These are phyloP conservation scores for Aradus depressus DNA, from an alignment of 2,888 invertebrate species.

Conservation along the genomic window DNA sequence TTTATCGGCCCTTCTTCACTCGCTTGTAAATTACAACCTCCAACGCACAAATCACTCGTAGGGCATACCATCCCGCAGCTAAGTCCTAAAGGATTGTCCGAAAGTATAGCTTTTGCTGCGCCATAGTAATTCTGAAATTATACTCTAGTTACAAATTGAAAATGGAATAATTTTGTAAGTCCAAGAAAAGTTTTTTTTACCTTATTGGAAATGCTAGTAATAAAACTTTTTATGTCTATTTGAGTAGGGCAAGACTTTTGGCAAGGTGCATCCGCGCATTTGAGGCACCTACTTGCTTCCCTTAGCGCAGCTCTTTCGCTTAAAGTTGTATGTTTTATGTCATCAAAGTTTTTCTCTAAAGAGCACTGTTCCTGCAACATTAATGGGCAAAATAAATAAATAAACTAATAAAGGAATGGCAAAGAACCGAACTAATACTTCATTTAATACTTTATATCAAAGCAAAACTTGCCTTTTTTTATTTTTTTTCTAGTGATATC, in stretches of 20 bases:
- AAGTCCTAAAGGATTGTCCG: conserved; percentile 91
- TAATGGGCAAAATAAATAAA: background rate
- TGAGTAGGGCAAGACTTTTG: conserved; percentile 99
- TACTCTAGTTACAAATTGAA: background rate
- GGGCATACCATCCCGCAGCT: conserved; percentile 99
- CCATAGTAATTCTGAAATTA: conserved; percentile 85
- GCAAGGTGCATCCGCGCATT: conserved; percentile 93
- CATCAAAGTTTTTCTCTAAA: conserved; percentile 81
- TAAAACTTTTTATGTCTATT: conserved; percentile 91
- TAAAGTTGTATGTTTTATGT: conserved; percentile 93
- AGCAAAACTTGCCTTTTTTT: no score
- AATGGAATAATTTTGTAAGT: background rate
- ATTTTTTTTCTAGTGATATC: no score
- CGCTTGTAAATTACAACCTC: conserved; percentile 92
- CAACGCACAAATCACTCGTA: conserved; percentile 95
- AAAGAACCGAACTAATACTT: background rate
- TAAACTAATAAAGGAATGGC: no score
- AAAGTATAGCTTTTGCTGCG: conserved; percentile 87
- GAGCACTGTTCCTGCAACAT: conserved; percentile 32
- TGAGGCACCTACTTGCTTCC: conserved; percentile 80
- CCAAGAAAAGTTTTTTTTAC: conserved; percentile 38
- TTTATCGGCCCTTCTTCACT: conserved; percentile 97
- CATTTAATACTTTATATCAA: background rate
- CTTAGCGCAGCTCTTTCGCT: conserved; percentile 88
- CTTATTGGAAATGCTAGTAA: conserved; percentile 91